Percentiles rank a stretch among this genome's conserved stretches.
Conservation (phyloP, 2,888 invertebrate species). For the Rhagium mordax region DNA sequence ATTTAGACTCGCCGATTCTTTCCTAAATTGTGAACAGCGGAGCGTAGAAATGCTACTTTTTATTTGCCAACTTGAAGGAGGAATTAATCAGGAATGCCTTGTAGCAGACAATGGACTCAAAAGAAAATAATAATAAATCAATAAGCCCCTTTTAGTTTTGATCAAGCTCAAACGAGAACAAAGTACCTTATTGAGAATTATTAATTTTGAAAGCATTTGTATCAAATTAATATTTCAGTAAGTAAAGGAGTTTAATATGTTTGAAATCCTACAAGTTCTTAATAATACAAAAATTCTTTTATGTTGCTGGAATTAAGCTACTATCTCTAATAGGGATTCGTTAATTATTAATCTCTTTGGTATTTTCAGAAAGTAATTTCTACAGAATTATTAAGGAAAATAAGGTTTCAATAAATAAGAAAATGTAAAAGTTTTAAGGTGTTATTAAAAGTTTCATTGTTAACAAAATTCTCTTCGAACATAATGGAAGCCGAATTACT, state of each 20-base stretch:
- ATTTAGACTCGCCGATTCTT: conserved; percentile 50
- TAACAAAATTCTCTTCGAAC: neutral
- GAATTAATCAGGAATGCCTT: conserved; percentile 57
- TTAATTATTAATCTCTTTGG: conserved; percentile 27
- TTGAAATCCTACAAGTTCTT: neutral
- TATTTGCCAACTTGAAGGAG: conserved; percentile 49
- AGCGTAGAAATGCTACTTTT: conserved; percentile 52
- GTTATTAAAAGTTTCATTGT: neutral
- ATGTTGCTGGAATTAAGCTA: neutral
- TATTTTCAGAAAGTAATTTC: conserved; percentile 17
- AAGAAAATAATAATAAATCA: conserved; percentile 60
- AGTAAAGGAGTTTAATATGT: conserved; percentile 20
- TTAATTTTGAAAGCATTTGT: conserved; percentile 41
- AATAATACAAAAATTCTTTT: conserved; percentile 4
- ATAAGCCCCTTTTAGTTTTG: conserved; percentile 53
- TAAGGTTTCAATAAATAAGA: conserved; percentile 3
- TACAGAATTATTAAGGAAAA: conserved; percentile 5
- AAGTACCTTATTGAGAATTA: conserved; percentile 47
- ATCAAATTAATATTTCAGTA: conserved; percentile 29
- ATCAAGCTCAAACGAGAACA: conserved; percentile 54
- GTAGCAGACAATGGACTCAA: conserved; percentile 56
- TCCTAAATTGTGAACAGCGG: conserved; percentile 47
- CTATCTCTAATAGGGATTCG: conserved; percentile 3
- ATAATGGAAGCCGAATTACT: neutral
- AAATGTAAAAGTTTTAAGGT: conserved; percentile 17